Base-by-base conservation (phyloP, 2,888 invertebrate species). In the Hylaea fasciaria region DNA sequence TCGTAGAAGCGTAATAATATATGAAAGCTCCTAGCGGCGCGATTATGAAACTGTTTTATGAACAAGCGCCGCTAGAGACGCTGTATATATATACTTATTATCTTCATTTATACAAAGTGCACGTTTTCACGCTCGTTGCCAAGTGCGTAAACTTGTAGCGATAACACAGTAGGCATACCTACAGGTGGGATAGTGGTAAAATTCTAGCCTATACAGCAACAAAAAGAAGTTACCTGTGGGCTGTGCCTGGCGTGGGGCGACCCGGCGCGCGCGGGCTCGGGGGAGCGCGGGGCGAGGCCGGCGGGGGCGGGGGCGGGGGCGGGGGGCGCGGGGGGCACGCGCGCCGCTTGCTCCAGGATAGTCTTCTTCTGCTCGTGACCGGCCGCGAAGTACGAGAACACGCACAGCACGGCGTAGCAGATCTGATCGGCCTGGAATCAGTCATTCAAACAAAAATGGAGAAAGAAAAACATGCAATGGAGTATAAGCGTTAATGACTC, bases 321-420 rank as follows among this genome's bases (percentile, higher is more conserved):
- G 47, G 57, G 62, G 47, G 57, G 62, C 11, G 78, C 66, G 41
- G 84, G 73, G 8, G 91, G 89, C 32, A 90, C 81, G 28, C 89
- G 84, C 62, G 91, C 89, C 40, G 91, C 93, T 59, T 92, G 93
- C 74, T 92, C 89, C 58, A 92, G 72, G 14, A 93, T 92, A 1
- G 85, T 84, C 74, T 94, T 94, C 82, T 94, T 94, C 80, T 96
- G 95, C 74, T 96, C 96, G 71, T 95, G 95, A 0, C 97, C 98
- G 57, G 99, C 99, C 65, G 99, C 99, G 83, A 99, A 95, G 93
- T 99, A 99, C 51, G 99, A 99, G 93, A 99, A 99, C 72, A 99
- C 98, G 93, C 99, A 99, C 75, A 99, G 94, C 66, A 99, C 99
- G 76, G 99, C 98, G 92, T 99, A 99, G 92, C 99, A 99, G 81